These are phyloP conservation scores for Acrocephalus scirpaceus DNA, from an alignment of 2,797 vertebrate genomes.

Conservation along the genomic window DNA sequence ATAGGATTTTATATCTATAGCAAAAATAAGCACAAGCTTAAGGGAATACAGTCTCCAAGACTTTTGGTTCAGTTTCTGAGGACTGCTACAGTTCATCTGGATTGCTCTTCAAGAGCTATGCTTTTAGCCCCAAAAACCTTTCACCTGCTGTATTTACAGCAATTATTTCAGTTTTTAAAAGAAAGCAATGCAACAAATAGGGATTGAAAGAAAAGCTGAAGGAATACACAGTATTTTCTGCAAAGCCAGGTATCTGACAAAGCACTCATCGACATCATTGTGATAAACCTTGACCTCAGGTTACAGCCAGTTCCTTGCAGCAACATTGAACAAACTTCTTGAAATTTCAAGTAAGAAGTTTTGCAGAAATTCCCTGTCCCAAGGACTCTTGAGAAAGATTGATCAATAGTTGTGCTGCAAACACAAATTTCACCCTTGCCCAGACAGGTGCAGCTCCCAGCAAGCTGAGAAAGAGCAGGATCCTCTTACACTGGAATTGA, in stretches of 20 bases:
- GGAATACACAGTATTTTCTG: not conserved
- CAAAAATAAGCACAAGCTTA: not conserved
- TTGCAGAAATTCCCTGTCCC: not conserved
- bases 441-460: constrained; percentile 29
- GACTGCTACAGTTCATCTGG: not conserved
- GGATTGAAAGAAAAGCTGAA: not conserved
- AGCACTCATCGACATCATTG: not conserved
- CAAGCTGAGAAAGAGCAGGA: not conserved
- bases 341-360: not conserved
- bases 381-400: not conserved
- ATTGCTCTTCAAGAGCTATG: not conserved
- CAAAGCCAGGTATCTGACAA: not conserved
- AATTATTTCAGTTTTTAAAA: not conserved
- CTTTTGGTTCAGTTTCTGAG: not conserved
- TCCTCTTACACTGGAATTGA: not conserved
- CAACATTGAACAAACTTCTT: not conserved
- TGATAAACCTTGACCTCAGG: not conserved
- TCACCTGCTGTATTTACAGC: not conserved
- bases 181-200: not conserved
- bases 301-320: not conserved
- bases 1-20: not conserved
- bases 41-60: not conserved
- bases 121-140: not conserved
- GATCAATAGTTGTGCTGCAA: not conserved
- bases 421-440: not conserved